Evolutionary conservation across 2,888 invertebrate genomes (phyloP).

Genomic region (Acrobeloides nanus): DNA sequence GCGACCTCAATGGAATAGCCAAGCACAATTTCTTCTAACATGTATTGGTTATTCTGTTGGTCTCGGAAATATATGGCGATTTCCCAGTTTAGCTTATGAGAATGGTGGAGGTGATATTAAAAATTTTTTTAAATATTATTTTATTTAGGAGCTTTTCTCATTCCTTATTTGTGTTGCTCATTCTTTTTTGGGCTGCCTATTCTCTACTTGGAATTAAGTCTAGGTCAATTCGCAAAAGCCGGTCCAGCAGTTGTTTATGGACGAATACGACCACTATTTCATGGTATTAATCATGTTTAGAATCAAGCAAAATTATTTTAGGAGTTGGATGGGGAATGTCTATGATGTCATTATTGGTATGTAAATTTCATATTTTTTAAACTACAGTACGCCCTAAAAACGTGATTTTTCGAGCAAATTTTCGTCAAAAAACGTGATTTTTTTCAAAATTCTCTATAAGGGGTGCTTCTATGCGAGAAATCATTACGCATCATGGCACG

Average conservation of each 20-base stretch:
- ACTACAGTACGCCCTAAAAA: too few species aligned
- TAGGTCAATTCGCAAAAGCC: slow-evolving; percentile 48
- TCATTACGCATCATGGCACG: too few species aligned
- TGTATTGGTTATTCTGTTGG: slow-evolving; percentile 36
- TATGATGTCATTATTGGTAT: slow-evolving; percentile 82
- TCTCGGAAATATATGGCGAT: slow-evolving; percentile 36
- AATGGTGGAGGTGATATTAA: slow-evolving; percentile 35
- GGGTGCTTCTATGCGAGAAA: too few species aligned
- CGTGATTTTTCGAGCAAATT: background rate
- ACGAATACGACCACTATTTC: slow-evolving; percentile 30
- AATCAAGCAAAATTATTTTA: slow-evolving; percentile 5
- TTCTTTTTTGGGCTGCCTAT: slow-evolving; percentile 54
- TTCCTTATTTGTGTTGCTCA: slow-evolving; percentile 54
- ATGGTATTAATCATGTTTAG: slow-evolving; percentile 27
- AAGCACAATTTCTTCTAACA: slow-evolving; percentile 35
- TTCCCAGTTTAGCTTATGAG: slow-evolving; percentile 39
- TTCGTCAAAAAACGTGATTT: background rate
- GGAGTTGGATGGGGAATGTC: slow-evolving; percentile 84
- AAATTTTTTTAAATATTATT: background rate
- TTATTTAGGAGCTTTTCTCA: slow-evolving; percentile 47
- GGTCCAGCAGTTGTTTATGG: slow-evolving; percentile 30
- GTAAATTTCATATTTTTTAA: background rate
- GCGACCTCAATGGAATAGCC: slow-evolving; percentile 8
- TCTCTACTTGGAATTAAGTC: slow-evolving; percentile 53
- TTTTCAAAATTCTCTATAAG: too few species aligned